Evolutionary conservation across 2,113 vertebrate species (phyloP).

Genomic region (Clarias macrocephalus): DNA sequence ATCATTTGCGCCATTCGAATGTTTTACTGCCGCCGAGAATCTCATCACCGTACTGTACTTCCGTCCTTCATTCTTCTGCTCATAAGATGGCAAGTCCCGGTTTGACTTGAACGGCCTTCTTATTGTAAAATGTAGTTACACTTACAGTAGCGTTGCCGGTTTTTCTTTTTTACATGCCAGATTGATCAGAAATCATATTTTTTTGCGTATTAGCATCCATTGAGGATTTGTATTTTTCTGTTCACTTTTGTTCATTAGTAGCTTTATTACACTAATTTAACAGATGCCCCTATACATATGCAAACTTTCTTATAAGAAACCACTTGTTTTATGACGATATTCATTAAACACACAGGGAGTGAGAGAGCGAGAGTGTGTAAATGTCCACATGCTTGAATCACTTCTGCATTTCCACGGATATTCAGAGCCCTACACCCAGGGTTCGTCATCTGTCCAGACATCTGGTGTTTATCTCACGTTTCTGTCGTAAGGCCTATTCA

Average conservation of each 20-base stretch:
- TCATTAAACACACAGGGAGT: conserved; percentile 8
- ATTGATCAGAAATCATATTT: conserved; percentile 39
- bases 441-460: conserved; percentile 63
- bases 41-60: no score
- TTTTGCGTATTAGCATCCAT: background rate
- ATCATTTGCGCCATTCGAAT: no score
- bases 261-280: conserved; percentile 30
- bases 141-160: background rate
- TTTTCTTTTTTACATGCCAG: conserved; percentile 27
- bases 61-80: no score
- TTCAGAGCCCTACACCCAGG: conserved; percentile 56
- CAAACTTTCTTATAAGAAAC: background rate
- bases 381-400: background rate
- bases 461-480: conserved; percentile 70
- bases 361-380: conserved; percentile 15
- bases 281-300: background rate
- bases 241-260: conserved; percentile 47
- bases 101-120: background rate
- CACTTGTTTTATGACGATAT: background rate
- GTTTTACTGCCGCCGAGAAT: no score
- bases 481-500: conserved; percentile 69
- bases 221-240: conserved; percentile 40
- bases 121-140: background rate
- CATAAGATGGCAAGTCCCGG: no score
- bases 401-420: conserved; percentile 43